phyloP scores from a whole-genome alignment of 2,888 invertebrate genomes.

The Leptarthrus brevirostris region DNA sequence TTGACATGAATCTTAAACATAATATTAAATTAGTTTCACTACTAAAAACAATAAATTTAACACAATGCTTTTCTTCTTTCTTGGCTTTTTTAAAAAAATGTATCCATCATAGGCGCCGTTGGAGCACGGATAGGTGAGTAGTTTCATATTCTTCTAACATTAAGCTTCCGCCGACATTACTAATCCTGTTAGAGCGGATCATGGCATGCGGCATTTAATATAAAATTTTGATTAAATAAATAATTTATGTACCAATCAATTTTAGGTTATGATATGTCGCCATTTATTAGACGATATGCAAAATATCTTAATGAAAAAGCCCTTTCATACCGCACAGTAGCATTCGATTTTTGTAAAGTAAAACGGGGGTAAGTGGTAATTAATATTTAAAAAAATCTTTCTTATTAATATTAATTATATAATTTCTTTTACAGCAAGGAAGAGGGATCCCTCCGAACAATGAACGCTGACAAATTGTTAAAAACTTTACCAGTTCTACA shows the following conservation, averaged over 20 bases:
- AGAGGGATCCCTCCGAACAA: slow-evolving; percentile 95
- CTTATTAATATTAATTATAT: background rate
- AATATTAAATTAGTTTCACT: background rate
- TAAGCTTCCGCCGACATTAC: slow-evolving; percentile 34
- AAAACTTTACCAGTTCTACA: slow-evolving; percentile 97
- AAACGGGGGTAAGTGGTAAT: slow-evolving; percentile 88
- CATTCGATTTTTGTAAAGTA: slow-evolving; percentile 99
- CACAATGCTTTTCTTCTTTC: slow-evolving; percentile 61
- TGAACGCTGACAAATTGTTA: slow-evolving; percentile 96
- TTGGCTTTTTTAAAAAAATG: slow-evolving; percentile 55
- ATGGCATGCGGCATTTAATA: slow-evolving; percentile 18
- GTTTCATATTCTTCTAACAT: slow-evolving; percentile 23
- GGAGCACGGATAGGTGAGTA: slow-evolving; percentile 76
- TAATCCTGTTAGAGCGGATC: slow-evolving; percentile 16
- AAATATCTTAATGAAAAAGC: slow-evolving; percentile 99
- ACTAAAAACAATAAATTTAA: slow-evolving; percentile 55
- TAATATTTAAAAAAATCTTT: background rate
- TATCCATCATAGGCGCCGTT: slow-evolving; percentile 69
- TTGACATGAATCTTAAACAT: background rate
- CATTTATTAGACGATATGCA: slow-evolving; percentile 97
- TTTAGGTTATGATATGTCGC: slow-evolving; percentile 98
- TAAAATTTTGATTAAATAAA: background rate
- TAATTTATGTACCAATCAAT: slow-evolving; percentile 13
- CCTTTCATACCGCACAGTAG: slow-evolving; percentile 96
- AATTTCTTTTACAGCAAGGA: slow-evolving; percentile 79